Evolutionary conservation across 2,888 invertebrate species (phyloP).

Genomic region (Andrena minutula): DNA sequence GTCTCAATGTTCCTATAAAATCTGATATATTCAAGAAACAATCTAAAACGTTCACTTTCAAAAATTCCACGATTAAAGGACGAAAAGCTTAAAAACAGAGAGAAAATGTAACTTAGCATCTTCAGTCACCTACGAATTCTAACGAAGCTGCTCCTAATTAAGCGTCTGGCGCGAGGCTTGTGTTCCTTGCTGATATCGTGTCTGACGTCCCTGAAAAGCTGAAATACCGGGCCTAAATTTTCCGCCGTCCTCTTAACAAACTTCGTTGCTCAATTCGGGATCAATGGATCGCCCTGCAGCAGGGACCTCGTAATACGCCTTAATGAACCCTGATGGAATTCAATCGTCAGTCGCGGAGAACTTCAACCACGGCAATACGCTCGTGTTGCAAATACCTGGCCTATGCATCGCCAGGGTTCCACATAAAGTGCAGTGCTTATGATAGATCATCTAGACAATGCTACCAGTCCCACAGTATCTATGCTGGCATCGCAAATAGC

Average conservation of each 20-base stretch:
- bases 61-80: no score
- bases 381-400: constrained; percentile 62
- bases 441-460: constrained; percentile 74
- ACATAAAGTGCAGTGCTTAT: constrained; percentile 68
- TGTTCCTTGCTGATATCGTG: neutral
- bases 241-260: constrained; percentile 11
- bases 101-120: no score
- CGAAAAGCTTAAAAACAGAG: no score
- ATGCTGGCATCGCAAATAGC: constrained; percentile 47
- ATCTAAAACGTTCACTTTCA: no score
- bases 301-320: constrained; percentile 56
- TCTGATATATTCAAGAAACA: no score
- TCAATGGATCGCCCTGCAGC: constrained; percentile 56
- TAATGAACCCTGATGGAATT: constrained; percentile 72
- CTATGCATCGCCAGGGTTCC: constrained; percentile 51
- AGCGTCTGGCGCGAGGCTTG: neutral
- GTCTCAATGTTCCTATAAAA: no score
- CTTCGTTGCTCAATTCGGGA: constrained; percentile 34
- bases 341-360: constrained; percentile 63
- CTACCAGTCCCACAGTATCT: constrained; percentile 48
- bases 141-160: neutral
- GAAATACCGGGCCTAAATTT: neutral
- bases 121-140: no score
- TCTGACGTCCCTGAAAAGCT: neutral
- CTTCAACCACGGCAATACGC: constrained; percentile 49